phyloP scores from a whole-genome alignment of 2,113 vertebrate genomes.

The Pipra filicauda region DNA sequence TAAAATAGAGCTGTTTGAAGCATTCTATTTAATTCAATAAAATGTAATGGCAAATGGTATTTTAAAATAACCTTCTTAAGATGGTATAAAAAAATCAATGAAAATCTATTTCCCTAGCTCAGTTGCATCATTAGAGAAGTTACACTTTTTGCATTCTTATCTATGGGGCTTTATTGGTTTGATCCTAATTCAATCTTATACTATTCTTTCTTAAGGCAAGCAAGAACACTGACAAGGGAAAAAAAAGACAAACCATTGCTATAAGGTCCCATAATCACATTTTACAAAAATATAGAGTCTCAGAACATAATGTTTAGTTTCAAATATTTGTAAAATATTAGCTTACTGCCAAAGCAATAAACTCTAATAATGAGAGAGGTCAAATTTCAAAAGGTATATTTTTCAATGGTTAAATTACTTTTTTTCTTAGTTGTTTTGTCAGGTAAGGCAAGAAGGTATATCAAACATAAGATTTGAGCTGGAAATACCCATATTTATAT shows the following conservation, averaged over 20 bases:
- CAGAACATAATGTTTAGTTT: neutral
- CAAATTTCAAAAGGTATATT: neutral
- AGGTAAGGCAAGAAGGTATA: neutral
- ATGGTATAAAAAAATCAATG: neutral
- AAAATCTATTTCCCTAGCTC: neutral
- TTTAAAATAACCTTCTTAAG: neutral
- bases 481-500: neutral
- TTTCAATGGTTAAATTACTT: neutral
- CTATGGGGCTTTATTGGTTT: neutral
- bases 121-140: neutral
- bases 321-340: neutral
- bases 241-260: neutral
- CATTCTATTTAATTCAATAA: conserved; percentile 13
- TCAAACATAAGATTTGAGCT: neutral
- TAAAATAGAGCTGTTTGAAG: neutral
- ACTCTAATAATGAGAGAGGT: neutral
- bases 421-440: neutral
- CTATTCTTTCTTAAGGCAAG: neutral
- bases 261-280: neutral
- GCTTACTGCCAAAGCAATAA: neutral
- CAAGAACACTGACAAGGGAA: neutral
- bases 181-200: neutral
- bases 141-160: neutral
- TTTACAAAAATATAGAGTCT: neutral
- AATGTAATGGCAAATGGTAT: neutral